A percentile compares a stretch with the other conserved stretches of the same genome.
These are phyloP conservation scores for Colletes gigas DNA, from an alignment of 1,140 invertebrate genomes.

Conservation along the genomic window DNA sequence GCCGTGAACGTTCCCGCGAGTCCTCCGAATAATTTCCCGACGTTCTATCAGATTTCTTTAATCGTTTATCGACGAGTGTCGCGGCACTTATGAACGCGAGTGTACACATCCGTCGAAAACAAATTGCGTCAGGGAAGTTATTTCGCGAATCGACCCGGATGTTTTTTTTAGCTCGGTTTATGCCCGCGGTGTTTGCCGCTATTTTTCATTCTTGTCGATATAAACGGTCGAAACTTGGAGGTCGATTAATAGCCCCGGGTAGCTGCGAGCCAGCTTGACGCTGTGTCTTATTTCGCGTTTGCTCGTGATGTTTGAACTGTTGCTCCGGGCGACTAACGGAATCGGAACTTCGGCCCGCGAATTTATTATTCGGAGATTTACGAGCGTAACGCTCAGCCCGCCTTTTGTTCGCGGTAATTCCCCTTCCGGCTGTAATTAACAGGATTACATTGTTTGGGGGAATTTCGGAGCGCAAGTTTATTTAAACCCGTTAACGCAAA, in stretches of 20 bases:
- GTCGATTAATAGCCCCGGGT: constrained; percentile 8
- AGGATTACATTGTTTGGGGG: too few species aligned
- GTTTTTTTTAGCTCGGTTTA: neutral
- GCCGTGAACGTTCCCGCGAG: too few species aligned
- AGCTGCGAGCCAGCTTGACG: neutral
- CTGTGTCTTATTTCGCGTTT: constrained; percentile 18
- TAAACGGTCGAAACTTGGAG: neutral
- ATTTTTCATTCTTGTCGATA: neutral
- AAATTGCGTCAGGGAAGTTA: constrained; percentile 65
- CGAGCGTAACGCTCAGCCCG: neutral
- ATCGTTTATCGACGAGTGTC: too few species aligned
- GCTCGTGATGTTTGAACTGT: neutral
- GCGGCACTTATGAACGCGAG: too few species aligned
- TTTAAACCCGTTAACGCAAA: too few species aligned
- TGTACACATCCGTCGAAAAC: constrained; percentile 23
- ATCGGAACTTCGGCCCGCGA: constrained; percentile 4
- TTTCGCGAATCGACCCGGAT: neutral
- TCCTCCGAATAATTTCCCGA: too few species aligned
- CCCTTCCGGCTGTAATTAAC: neutral
- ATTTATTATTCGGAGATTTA: neutral
- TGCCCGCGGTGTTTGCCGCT: neutral
- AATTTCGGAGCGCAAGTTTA: too few species aligned
- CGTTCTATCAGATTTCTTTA: too few species aligned
- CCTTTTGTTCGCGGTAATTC: neutral
- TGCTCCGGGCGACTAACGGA: neutral